phyloP scores from a whole-genome alignment of 2,113 vertebrate genomes.

The Perognathus longimembris region DNA sequence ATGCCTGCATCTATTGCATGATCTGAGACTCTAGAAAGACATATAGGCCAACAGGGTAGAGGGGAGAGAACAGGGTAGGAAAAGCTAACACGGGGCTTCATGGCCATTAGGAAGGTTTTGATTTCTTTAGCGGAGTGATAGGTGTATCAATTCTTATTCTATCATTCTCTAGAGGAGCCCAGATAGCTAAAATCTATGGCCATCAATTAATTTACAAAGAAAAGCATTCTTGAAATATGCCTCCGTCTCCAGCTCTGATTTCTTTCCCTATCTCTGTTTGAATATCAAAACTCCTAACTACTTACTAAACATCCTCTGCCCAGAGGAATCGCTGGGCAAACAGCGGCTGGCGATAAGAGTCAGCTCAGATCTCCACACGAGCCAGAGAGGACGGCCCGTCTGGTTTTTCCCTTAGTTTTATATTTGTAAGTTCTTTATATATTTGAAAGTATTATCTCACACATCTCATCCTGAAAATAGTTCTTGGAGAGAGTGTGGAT shows the following conservation, averaged over 20 bases:
- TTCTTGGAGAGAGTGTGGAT: neutral
- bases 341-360: neutral
- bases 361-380: neutral
- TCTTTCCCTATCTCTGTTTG: neutral
- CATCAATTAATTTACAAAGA: neutral
- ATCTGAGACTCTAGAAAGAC: neutral
- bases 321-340: neutral
- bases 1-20: neutral
- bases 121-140: neutral
- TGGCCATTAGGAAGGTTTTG: neutral
- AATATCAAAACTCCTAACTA: neutral
- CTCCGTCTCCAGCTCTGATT: neutral
- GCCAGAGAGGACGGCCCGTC: neutral
- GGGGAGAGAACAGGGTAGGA: neutral
- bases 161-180: neutral
- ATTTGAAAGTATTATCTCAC: conserved; percentile 57
- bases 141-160: neutral
- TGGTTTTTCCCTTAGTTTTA: neutral
- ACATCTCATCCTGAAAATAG: conserved; percentile 59
- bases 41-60: too few species aligned
- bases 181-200: neutral
- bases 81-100: neutral
- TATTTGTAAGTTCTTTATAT: conserved; percentile 34
- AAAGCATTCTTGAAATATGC: conserved; percentile 15
- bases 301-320: neutral